Evolutionary conservation across 2,888 invertebrate species (phyloP).

Genomic region (Stenodera caucasica): DNA sequence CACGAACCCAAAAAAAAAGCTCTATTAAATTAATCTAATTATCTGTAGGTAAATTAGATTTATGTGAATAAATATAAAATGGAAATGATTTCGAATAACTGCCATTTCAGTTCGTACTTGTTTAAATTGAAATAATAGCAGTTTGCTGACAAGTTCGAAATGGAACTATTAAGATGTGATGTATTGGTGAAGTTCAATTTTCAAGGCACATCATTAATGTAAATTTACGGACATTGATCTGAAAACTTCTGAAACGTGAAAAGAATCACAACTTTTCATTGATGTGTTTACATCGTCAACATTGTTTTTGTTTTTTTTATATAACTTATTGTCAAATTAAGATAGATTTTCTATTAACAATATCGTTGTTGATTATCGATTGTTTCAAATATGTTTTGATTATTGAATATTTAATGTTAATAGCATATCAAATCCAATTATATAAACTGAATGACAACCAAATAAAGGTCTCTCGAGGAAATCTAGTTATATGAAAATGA

Average conservation of each 20-base stretch:
- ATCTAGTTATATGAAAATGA: not conserved
- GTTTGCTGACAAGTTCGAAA: slow-evolving; percentile 42
- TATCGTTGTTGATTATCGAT: not conserved
- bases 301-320: slow-evolving; percentile 10
- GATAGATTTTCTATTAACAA: slow-evolving; percentile 19
- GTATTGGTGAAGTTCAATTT: slow-evolving; percentile 42
- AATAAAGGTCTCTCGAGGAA: slow-evolving; percentile 10
- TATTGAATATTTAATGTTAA: not conserved
- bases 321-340: slow-evolving; percentile 10
- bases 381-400: not conserved
- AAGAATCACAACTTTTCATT: slow-evolving; percentile 39
- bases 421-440: not conserved
- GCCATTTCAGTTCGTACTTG: slow-evolving; percentile 36
- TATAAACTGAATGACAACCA: not conserved
- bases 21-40: slow-evolving; percentile 12
- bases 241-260: slow-evolving; percentile 38
- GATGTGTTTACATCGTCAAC: slow-evolving; percentile 12
- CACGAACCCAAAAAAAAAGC: slow-evolving; percentile 5
- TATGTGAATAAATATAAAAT: slow-evolving; percentile 24
- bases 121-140: slow-evolving; percentile 40
- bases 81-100: slow-evolving; percentile 31
- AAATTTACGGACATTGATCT: slow-evolving; percentile 44
- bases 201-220: slow-evolving; percentile 44
- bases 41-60: slow-evolving; percentile 13
- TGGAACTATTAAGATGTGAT: slow-evolving; percentile 42